Evolutionary conservation across 2,113 vertebrate genomes (phyloP), one percentile per base, ranked within the genome.

Genomic region (Piliocolobus tephrosceles): DNA sequence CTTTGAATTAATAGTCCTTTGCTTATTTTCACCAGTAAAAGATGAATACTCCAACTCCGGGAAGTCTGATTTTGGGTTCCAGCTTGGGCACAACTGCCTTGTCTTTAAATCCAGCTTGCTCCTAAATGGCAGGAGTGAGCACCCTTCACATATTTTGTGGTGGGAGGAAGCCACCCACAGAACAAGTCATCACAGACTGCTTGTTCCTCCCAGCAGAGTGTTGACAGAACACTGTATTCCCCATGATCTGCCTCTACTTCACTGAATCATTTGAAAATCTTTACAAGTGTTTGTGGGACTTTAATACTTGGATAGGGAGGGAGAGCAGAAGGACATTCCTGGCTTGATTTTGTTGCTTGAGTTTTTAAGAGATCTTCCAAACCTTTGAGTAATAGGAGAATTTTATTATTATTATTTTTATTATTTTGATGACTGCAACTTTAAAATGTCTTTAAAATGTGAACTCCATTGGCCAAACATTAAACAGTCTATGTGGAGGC

Each of bases 101-200:
- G 70, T 90, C 87, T 97, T 96, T 89, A 35, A 87, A 93, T 89
- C 73, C 92, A 96, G 76, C 81, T 85, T 91, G 72, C 97, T 97
- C 96, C 76, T 50, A 92, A 97, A 95, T 96, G 95, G 80, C 95
- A 97, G 20, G 73, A 97, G 81, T 89, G 80, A 97, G 55, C 84
- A 68, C 92, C 93, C 96, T 97, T 96, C 95, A 81, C 97, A 98
- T 81, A 96, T 97, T 96, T 97, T 47, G 5, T 84, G 73, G 97
- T 98, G 95, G 97, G 98, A 95, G 96, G 96, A 95, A 97, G 84
- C 96, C 98, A 94, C 97, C 98, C 96, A 97, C 98, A 70, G 94
- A 96, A 20, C 52, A 92, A 97, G 70, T 95, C 96, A 79, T 88
- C 95, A 61, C 97, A 98, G 96, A 82, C 96, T 90, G 97, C 90